Evolutionary conservation across 2,797 vertebrate genomes (phyloP), one percentile per base, ranked within the genome.

Genomic region (Alosa sapidissima): DNA sequence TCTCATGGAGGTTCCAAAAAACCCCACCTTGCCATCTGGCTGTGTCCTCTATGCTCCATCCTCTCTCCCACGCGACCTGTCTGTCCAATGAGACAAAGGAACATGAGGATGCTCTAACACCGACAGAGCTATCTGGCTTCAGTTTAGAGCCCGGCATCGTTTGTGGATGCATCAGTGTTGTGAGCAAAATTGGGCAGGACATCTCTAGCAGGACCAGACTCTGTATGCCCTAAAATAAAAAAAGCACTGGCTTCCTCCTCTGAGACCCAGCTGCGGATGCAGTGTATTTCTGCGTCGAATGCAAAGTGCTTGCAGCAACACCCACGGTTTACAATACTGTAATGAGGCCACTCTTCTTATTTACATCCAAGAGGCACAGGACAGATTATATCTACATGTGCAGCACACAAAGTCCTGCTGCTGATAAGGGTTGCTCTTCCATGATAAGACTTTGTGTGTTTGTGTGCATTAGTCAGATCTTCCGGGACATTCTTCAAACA

Each of bases 11-110:
- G 90, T 93, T 88, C 87, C 88, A 87, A 87, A 89, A 90, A 91
- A 36, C 36, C 36, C 72, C 72, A 78, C 93, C 91, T 91, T 90
- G 83, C 93, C 93, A 93, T 93, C 93, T 95, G 93, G 94, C 92
- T 89, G 87, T 85, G 90, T 88, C 90, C 89, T 92, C 92, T 93
- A 91, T 91, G 92, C 92, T 72, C 72, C 36, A 78, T 78, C 7
- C 16, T 78, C 72, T 78, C 72, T 21, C 72, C 72, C 72, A 78
- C 72, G 41, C 72, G 19, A 45, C 72, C 72, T 91, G 90, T 90
- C 87, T 90, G 89, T 90, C 91, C 92, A 90, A 90, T 84, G 89
- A 89, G 92, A 90, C 72, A 47, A 47, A 47, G 36, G 36, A 19
- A 21, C 36, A 47, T 78, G 72, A 78, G 72, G 72, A 36, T 45